Percentiles rank a stretch among this genome's conserved stretches.
Conservation (phyloP, 2,797 vertebrate species). For the Melanotaenia boesemani region DNA sequence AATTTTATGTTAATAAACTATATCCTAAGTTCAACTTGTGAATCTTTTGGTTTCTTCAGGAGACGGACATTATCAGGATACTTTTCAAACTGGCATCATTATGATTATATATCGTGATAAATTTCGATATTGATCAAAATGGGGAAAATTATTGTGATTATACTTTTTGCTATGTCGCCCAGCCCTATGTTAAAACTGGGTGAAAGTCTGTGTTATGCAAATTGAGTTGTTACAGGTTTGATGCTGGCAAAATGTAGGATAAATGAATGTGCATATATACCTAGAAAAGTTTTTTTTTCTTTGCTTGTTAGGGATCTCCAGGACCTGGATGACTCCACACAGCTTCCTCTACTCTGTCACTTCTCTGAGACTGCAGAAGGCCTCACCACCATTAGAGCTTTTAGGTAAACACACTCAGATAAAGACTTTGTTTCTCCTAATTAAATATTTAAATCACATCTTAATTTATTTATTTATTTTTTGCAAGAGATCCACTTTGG, state of each 20-base stretch:
- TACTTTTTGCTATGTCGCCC: no score
- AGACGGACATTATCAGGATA: no score
- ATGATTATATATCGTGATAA: no score
- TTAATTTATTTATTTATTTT: no score
- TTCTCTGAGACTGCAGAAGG: constrained; percentile 98
- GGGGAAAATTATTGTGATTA: no score
- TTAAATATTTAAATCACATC: no score
- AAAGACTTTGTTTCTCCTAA: neutral
- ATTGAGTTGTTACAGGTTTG: neutral
- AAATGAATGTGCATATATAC: neutral
- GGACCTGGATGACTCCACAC: constrained; percentile 96
- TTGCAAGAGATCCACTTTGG: no score
- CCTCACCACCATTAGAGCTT: constrained; percentile 96
- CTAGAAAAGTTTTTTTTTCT: neutral
- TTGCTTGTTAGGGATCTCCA: constrained; percentile 90
- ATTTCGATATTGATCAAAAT: no score
- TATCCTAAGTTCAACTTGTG: no score
- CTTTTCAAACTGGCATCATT: no score
- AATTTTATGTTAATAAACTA: no score
- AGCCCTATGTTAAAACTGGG: neutral
- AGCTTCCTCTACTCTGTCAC: constrained; percentile 96
- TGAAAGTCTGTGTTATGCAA: neutral
- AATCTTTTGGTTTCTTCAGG: no score
- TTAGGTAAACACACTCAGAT: constrained; percentile 79
- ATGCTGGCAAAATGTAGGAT: neutral